phyloP scores from a whole-genome alignment of 2,797 vertebrate genomes.

The Petrocephalus sullivani region DNA sequence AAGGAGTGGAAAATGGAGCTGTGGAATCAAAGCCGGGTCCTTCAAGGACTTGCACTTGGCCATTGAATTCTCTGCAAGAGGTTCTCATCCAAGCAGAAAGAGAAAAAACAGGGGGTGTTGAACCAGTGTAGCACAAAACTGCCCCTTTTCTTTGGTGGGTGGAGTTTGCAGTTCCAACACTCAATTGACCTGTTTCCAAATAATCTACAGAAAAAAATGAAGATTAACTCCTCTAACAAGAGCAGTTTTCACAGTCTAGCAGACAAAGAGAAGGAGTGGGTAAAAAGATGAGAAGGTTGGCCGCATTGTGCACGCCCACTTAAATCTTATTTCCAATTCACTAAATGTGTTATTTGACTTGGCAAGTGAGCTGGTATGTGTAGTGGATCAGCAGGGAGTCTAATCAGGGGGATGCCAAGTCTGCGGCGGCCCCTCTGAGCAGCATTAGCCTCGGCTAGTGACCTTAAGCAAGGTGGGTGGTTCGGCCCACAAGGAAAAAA shows the following conservation, averaged over 20 bases:
- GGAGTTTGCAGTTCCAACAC: conserved; percentile 72
- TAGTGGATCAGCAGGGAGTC: conserved; percentile 81
- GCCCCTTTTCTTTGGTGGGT: conserved; percentile 64
- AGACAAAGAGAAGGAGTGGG: conserved; percentile 75
- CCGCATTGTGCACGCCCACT: conserved; percentile 80
- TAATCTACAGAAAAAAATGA: conserved; percentile 77
- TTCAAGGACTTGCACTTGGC: conserved; percentile 52
- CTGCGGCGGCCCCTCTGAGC: conserved; percentile 74
- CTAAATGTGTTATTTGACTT: conserved; percentile 97
- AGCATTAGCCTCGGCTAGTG: conserved; percentile 80
- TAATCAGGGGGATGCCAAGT: conserved; percentile 83
- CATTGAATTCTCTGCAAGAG: conserved; percentile 49
- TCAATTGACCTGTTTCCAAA: conserved; percentile 90
- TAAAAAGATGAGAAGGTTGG: conserved; percentile 78
- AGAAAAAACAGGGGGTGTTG: conserved; percentile 24
- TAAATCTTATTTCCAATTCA: conserved; percentile 92
- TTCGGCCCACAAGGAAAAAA: conserved; percentile 59
- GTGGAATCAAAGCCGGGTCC: conserved; percentile 52
- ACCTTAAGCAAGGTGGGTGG: conserved; percentile 92
- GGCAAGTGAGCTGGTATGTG: conserved; percentile 82
- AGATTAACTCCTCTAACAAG: conserved; percentile 82
- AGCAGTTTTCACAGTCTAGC: conserved; percentile 78
- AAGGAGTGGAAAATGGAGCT: conserved; percentile 33
- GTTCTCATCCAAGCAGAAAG: conserved; percentile 43
- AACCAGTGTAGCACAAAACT: conserved; percentile 59